Base-by-base conservation (phyloP, 2,888 invertebrate species). In the Dendrolimus pini region DNA sequence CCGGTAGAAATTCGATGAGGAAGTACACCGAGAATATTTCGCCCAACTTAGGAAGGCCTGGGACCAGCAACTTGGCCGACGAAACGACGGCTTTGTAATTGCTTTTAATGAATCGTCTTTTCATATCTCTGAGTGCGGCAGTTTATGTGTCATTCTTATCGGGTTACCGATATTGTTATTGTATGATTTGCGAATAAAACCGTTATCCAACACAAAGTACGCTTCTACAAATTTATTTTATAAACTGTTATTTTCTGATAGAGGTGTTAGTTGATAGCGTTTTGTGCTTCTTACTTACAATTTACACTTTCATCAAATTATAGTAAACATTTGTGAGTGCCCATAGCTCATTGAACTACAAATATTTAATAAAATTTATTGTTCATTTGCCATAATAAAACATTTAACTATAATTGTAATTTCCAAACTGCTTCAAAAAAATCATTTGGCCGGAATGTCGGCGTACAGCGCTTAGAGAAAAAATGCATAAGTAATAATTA, bases 401-500 rank as follows among this genome's bases (percentile, higher is more conserved):
- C 67, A 69, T 69, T 62, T 68, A 61, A 61, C 71, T 42, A 13
- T 64, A 66, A 65, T 67, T 70, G 67, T 74, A 68, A 69, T 74
- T 75, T 71, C 73, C 69, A 74, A 73, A 70, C 77, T 63, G 74
- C 81, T 77, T 75, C 75, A 72, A 79, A 78, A 81, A 75, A 73
- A 53, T 47, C 47, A 47, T 83, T 66, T 85, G 86, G 86, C 86
- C 85, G 84, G 83, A 84, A 80, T 76, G 72, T 82, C 86, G 86
- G 86, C 83, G 77, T 76, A 76, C 77, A 75, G 80, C 80, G 73
- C 78, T 82, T 80, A 82, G 72, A 80, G 74, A 76, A 74, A 77
- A 75, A 75, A 77, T 75, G 68, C 70, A 72, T 74, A 74, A 74
- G 68, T 75, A 71, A 72, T 65, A 65, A 68, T 66, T 73, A 66